These are phyloP conservation scores for Telenomus remus DNA, from an alignment of 1,140 invertebrate genomes.

Conservation along the genomic window DNA sequence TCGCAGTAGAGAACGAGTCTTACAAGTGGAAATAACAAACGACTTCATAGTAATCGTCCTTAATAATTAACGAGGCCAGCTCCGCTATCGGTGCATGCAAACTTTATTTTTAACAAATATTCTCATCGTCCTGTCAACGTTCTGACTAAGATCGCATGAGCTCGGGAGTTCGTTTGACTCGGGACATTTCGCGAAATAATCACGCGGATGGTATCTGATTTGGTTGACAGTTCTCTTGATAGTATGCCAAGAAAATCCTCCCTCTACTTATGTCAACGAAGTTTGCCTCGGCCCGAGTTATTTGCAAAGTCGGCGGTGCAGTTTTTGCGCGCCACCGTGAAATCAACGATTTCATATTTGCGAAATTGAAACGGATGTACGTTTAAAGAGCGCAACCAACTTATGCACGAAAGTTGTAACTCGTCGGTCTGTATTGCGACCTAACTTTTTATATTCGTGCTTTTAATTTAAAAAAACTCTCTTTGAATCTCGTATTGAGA, in stretches of 20 bases:
- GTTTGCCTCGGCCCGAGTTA: conserved; percentile 13
- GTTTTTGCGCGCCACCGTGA: conserved; percentile 17
- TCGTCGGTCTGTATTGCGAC: not conserved
- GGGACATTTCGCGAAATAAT: conserved; percentile 29
- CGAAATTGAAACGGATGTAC: conserved; percentile 34
- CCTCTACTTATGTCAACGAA: conserved; percentile 11
- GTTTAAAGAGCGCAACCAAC: conserved; percentile 7
- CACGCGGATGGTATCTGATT: conserved; percentile 24
- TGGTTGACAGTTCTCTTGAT: conserved; percentile 44
- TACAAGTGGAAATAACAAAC: conserved; percentile 12
- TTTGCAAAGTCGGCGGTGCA: conserved; percentile 16
- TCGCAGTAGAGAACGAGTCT: conserved; percentile 10
- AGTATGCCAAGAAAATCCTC: conserved; percentile 35
- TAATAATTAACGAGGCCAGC: conserved; percentile 37
- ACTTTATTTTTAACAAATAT: conserved; percentile 22
- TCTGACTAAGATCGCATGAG: conserved; percentile 11
- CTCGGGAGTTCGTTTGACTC: conserved; percentile 14
- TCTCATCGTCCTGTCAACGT: conserved; percentile 14
- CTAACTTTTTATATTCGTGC: not conserved
- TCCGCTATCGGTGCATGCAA: conserved; percentile 1
- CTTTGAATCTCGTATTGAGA: too few species aligned
- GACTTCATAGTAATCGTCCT: conserved; percentile 28
- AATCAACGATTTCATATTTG: conserved; percentile 31
- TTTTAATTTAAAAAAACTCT: not conserved
- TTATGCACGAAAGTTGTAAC: not conserved